Evolutionary conservation across 1,140 invertebrate genomes (phyloP).

Genomic region (Campoletis sonorensis): DNA sequence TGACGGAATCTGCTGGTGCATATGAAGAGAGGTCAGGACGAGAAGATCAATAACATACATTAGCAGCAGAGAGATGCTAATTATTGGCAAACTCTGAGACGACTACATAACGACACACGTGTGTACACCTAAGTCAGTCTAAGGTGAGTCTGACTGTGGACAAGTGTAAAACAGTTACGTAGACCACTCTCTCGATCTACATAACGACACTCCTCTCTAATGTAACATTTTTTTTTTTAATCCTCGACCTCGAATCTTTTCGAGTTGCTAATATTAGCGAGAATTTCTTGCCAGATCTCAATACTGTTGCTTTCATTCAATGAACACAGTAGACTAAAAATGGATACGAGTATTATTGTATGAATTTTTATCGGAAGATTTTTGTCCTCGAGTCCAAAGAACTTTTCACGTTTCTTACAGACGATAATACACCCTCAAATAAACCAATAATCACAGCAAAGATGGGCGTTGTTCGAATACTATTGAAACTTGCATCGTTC

Average conservation of each 20-base stretch:
- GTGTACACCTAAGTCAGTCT: not conserved
- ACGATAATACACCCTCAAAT: not conserved
- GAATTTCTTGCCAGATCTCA: not conserved
- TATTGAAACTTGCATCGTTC: too few species aligned
- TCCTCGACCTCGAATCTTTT: not conserved
- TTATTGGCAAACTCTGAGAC: not conserved
- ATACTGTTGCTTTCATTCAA: not conserved
- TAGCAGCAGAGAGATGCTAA: not conserved
- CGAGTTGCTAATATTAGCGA: not conserved
- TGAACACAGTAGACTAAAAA: not conserved
- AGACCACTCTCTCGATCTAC: not conserved
- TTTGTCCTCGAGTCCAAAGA: slow-evolving; percentile 8
- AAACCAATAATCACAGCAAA: too few species aligned
- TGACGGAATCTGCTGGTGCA: not conserved
- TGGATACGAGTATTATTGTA: not conserved
- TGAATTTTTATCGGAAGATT: not conserved
- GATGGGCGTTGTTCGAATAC: too few species aligned
- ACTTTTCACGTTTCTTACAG: not conserved
- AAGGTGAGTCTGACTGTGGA: not conserved
- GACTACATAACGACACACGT: not conserved
- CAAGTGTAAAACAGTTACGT: not conserved
- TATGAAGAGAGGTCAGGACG: slow-evolving; percentile 6
- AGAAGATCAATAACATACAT: slow-evolving; percentile 3
- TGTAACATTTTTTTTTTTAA: not conserved
- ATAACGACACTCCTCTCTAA: too few species aligned